Evolutionary conservation across 2,113 vertebrate species (phyloP).

Genomic region (Heterochromis multidens): DNA sequence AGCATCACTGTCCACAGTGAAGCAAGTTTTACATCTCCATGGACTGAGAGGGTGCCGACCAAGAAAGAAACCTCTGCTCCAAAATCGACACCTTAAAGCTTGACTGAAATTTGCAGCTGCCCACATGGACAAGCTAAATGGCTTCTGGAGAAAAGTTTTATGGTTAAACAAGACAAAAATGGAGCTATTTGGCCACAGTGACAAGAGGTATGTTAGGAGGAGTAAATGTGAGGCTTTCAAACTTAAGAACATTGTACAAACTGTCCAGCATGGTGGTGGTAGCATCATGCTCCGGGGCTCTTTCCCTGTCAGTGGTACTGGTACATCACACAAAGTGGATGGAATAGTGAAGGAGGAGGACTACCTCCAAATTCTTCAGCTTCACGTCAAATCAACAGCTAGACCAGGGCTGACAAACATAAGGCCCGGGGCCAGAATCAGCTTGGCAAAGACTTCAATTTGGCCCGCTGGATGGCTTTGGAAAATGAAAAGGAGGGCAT

Average conservation of each 20-base stretch:
- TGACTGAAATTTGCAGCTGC: neutral
- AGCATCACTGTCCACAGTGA: neutral
- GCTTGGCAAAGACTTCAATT: neutral
- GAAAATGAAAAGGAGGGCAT: accelerated
- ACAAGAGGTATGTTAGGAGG: neutral
- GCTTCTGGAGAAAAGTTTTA: neutral
- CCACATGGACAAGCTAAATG: neutral
- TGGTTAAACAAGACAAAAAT: neutral
- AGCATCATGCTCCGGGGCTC: neutral
- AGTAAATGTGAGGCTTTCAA: neutral
- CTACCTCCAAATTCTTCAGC: too few species aligned
- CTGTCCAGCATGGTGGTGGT: neutral
- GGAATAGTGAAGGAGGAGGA: neutral
- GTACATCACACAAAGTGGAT: neutral
- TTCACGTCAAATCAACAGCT: too few species aligned
- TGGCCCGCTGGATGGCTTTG: neutral
- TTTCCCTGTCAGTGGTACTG: neutral
- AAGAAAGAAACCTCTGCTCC: neutral
- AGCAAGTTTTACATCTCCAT: neutral
- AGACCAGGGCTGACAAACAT: neutral
- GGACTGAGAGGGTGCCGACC: neutral
- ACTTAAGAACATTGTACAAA: neutral
- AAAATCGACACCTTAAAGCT: neutral
- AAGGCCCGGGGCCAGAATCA: neutral
- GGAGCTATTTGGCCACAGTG: neutral